Percentiles rank a stretch among this genome's conserved stretches.
Conservation (phyloP, 2,888 invertebrate species). For the Drosophila pseudotakahashii region DNA sequence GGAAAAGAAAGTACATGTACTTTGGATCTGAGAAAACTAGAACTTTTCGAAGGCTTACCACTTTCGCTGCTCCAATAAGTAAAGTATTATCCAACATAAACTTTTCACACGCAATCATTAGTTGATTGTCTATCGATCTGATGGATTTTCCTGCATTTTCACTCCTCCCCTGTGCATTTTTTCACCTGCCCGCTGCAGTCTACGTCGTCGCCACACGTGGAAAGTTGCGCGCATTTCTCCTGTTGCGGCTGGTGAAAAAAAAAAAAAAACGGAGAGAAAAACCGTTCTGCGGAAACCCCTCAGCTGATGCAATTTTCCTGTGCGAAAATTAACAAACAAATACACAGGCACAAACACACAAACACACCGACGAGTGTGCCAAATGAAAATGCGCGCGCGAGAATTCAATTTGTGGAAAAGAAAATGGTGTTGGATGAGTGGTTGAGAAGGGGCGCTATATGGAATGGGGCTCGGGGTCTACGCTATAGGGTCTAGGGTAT, state of each 20-base stretch:
- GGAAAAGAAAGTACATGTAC: too few species aligned
- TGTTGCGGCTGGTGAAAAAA: conserved; percentile 22
- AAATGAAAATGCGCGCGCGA: conserved; percentile 64
- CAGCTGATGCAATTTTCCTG: conserved; percentile 75
- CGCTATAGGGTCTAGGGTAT: not conserved
- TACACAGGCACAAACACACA: conserved; percentile 33
- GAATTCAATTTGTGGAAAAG: conserved; percentile 73
- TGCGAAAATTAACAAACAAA: conserved; percentile 73
- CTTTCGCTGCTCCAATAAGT: conserved; percentile 5
- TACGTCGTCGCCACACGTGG: conserved; percentile 17
- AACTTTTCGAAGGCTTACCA: too few species aligned
- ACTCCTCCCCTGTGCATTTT: not conserved
- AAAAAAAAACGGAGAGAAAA: conserved; percentile 23
- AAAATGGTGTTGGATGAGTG: conserved; percentile 39
- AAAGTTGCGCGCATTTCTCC: conserved; percentile 35
- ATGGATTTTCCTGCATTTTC: conserved; percentile 14
- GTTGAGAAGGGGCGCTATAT: not conserved
- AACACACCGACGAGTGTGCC: conserved; percentile 24
- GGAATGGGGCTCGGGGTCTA: too few species aligned
- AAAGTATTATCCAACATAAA: conserved; percentile 29
- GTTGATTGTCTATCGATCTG: conserved; percentile 52
- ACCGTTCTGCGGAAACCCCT: conserved; percentile 46
- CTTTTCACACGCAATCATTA: conserved; percentile 49
- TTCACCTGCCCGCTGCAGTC: conserved; percentile 1
- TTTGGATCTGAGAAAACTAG: not conserved